Base-by-base conservation (phyloP, 1,140 invertebrate species). In the Lysiphlebus fabarum region DNA sequence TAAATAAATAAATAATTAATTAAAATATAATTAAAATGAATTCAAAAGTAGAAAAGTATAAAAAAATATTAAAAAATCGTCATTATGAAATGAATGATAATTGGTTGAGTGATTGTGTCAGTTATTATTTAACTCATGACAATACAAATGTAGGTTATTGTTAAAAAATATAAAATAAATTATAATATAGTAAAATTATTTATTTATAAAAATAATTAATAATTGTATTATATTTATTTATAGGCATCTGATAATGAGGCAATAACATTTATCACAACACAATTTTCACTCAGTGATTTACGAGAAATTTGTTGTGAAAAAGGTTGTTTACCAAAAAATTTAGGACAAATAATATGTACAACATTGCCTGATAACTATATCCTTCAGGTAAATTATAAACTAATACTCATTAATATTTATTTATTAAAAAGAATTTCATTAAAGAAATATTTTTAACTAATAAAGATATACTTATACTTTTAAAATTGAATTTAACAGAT, bases 201-300 rank as follows among this genome's bases (percentile, higher is more conserved):
- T 9, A 14, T 49, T 14, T 7, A 47, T 17, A 12, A 47, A n/a
- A 17, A 9, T 5, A 9, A 14, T 47, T 11, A 14, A 47, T 47
- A 14, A 14, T 17, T 11, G 12, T 17, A 12, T 1, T 47, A 17
- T 17, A 7, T 47, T 47, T 14, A 14, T 9, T 34, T 49, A 1
- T 11, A 61, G 62, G 48, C 59, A 42, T 43, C 44, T 6, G 12
- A 45, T n/a, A 57, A 59, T 8, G 59, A 62, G 49, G 56, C 62
- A n/a, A 10, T 62, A 36, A 45, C 67, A 7, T 74, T 74, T 62
- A 71, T 77, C 0, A 66, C 60, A 33, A 70, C 73, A 62, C 86
- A 88, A 67, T 87, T 85, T 83, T 65, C 83, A 40, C 65, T 83
- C 40, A 72, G 81, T 49, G 84, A 87, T 75, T 73, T 87, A 40